Conservation (phyloP, 2,113 vertebrate genomes). For the Lepisosteus oculatus region DNA sequence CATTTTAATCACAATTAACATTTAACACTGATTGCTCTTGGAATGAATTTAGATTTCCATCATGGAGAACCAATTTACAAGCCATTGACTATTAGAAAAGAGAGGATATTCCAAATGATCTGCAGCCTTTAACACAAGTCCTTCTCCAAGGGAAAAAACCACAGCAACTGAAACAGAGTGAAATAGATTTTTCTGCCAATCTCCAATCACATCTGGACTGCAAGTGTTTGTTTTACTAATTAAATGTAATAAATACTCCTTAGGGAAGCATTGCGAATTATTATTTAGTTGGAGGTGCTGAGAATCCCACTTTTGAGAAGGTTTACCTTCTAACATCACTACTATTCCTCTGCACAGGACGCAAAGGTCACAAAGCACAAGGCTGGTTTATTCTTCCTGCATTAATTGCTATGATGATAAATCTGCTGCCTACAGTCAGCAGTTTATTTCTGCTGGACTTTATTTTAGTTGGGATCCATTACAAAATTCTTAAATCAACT, state of each 20-base stretch:
- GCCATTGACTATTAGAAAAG: neutral
- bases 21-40: too few species aligned
- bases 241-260: constrained; percentile 5
- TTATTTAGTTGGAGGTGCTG: constrained; percentile 1
- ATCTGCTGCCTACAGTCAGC: too few species aligned
- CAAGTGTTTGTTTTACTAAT: constrained; percentile 14
- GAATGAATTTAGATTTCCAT: too few species aligned
- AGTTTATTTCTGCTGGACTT: too few species aligned
- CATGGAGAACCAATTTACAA: neutral
- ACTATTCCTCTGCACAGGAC: too few species aligned
- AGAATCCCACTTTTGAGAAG: neutral
- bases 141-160: constrained; percentile 4
- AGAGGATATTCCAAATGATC: neutral
- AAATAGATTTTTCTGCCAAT: constrained; percentile 6
- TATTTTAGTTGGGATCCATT: too few species aligned
- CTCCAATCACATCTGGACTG: constrained; percentile 8
- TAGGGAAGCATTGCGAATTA: neutral
- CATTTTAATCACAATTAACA: too few species aligned
- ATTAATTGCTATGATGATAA: too few species aligned
- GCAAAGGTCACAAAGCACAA: too few species aligned
- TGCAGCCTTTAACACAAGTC: neutral
- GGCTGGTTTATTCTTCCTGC: too few species aligned
- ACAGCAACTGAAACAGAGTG: constrained; percentile 8
- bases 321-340: too few species aligned
- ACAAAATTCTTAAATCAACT: too few species aligned